phyloP scores from a whole-genome alignment of 1,140 invertebrate species.

The Parasteatoda tepidariorum region DNA sequence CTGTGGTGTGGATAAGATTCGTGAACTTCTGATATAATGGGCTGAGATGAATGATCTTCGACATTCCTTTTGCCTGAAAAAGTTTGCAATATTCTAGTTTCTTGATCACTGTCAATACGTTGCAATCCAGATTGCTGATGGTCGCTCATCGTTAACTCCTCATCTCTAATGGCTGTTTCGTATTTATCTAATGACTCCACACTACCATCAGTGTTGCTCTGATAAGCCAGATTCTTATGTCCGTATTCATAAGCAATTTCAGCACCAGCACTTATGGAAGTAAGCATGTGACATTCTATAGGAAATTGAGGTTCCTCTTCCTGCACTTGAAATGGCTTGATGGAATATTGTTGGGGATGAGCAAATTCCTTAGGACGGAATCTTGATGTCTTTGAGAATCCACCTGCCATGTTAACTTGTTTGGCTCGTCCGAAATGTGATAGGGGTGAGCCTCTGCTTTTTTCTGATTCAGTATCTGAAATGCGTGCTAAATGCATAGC shows the following conservation, averaged over 20 bases:
- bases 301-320: not conserved
- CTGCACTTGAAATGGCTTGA: not conserved
- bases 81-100: not conserved
- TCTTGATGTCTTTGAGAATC: not conserved
- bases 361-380: not conserved
- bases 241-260: not conserved
- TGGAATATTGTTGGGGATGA: not conserved
- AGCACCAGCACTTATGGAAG: not conserved
- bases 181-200: constrained; percentile 50
- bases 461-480: constrained; percentile 17
- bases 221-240: not conserved
- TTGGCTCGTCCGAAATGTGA: not conserved
- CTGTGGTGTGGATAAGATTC: not conserved
- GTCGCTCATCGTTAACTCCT: constrained; percentile 43
- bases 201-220: constrained; percentile 30
- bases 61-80: constrained; percentile 25
- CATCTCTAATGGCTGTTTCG: constrained; percentile 47
- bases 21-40: not conserved
- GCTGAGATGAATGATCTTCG: not conserved
- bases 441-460: not conserved
- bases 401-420: not conserved
- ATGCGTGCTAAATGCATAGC: constrained; percentile 28
- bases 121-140: not conserved
- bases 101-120: not conserved
- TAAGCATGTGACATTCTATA: not conserved